phyloP scores from a whole-genome alignment of 2,888 invertebrate species.

The Exephanes ischioxanthus region DNA sequence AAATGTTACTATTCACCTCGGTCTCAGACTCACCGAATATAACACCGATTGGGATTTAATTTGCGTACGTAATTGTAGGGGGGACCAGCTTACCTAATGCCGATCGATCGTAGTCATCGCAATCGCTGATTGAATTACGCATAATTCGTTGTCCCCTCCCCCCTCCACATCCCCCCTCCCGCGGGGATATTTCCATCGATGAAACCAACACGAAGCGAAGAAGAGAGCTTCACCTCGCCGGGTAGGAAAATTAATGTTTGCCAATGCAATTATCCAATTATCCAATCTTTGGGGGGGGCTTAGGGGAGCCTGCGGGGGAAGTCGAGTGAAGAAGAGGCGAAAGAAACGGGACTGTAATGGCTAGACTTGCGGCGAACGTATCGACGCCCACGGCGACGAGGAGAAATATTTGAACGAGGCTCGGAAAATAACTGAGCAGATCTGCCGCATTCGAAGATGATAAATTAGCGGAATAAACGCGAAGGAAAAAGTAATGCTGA shows the following conservation, averaged over 20 bases:
- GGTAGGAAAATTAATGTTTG: conserved; percentile 42
- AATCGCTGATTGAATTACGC: conserved; percentile 48
- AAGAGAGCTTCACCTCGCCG: neutral
- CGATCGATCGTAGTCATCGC: conserved; percentile 38
- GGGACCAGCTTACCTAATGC: conserved; percentile 11
- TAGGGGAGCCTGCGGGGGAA: neutral
- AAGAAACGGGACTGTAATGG: neutral
- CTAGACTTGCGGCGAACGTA: neutral
- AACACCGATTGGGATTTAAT: neutral
- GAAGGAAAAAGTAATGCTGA: neutral
- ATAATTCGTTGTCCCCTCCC: conserved; percentile 31
- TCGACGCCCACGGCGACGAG: conserved; percentile 24
- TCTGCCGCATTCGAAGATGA: neutral
- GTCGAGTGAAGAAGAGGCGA: neutral
- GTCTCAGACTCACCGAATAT: neutral
- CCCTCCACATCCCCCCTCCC: neutral
- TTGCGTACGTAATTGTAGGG: neutral
- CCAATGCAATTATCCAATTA: conserved; percentile 51
- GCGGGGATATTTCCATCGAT: conserved; percentile 38
- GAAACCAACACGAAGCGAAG: neutral
- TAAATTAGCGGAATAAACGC: neutral
- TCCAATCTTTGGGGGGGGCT: neutral
- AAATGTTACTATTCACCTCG: conserved; percentile 20
- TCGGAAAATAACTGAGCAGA: conserved; percentile 1
- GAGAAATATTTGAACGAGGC: neutral